These are phyloP conservation scores for Genyomyrus donnyi DNA, from an alignment of 2,113 vertebrate species.

Conservation along the genomic window DNA sequence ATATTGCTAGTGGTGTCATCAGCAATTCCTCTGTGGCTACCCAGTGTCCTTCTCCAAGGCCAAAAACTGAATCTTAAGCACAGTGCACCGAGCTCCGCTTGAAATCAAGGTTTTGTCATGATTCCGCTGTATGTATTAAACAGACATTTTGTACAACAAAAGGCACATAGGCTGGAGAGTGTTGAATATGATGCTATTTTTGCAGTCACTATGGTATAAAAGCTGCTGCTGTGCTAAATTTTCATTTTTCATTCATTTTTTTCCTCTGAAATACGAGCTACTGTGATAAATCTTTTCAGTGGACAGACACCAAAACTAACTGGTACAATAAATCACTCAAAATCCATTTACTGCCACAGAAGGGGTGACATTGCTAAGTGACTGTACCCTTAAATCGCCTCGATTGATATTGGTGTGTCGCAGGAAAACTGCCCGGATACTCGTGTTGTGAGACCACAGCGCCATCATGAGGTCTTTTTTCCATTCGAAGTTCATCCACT, in stretches of 20 bases:
- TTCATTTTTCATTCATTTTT: background rate
- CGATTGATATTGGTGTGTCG: background rate
- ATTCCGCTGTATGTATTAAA: background rate
- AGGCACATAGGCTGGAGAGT: background rate
- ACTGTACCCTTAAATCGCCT: background rate
- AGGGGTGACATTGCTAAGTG: background rate
- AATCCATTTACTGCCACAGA: constrained; percentile 13
- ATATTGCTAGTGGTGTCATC: constrained; percentile 14
- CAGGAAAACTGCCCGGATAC: background rate
- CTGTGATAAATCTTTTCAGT: background rate
- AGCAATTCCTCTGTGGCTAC: constrained; percentile 12
- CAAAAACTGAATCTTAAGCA: constrained; percentile 11
- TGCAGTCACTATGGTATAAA: background rate
- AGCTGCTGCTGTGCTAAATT: background rate
- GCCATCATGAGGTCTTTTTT: constrained; percentile 1
- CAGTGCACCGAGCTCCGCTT: background rate
- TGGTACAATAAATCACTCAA: background rate
- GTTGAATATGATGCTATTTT: background rate
- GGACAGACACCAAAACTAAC: constrained; percentile 8
- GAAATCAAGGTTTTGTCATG: constrained; percentile 12
- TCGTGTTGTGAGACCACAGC: background rate
- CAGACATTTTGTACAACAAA: background rate
- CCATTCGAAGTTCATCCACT: background rate
- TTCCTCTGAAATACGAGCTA: background rate
- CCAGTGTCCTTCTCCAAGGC: constrained; percentile 16